phyloP scores from a whole-genome alignment of 2,888 invertebrate species.

The Andrena fulva region DNA sequence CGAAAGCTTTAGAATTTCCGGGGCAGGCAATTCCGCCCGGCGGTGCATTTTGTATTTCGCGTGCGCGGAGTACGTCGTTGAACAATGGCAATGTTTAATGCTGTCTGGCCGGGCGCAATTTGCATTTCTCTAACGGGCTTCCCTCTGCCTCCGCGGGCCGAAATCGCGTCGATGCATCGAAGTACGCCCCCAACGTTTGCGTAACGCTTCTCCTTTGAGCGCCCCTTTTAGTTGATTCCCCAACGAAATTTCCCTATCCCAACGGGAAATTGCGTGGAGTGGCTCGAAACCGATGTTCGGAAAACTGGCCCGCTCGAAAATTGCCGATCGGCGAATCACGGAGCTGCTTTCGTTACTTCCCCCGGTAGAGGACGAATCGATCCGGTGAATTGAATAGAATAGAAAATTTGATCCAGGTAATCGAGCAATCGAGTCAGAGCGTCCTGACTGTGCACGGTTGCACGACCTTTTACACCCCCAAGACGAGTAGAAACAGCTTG shows the following conservation, averaged over 20 bases:
- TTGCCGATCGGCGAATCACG: slow-evolving; percentile 2
- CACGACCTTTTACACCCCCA: not conserved
- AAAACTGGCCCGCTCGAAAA: slow-evolving; percentile 37
- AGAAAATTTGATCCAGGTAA: not conserved
- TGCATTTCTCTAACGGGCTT: slow-evolving; percentile 67
- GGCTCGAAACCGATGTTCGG: slow-evolving; percentile 14
- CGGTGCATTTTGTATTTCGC: slow-evolving; percentile 50
- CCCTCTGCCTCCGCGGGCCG: slow-evolving; percentile 40
- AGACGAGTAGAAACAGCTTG: not conserved
- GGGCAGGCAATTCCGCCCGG: slow-evolving; percentile 69
- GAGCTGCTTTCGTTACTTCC: slow-evolving; percentile 13
- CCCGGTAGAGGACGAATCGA: slow-evolving; percentile 3
- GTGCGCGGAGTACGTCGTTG: slow-evolving; percentile 35
- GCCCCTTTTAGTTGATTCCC: slow-evolving; percentile 53
- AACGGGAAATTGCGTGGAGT: slow-evolving; percentile 53
- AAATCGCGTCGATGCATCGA: slow-evolving; percentile 56
- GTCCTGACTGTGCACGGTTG: not conserved
- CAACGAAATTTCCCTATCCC: slow-evolving; percentile 31
- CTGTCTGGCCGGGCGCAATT: slow-evolving; percentile 69
- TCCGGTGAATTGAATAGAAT: slow-evolving; percentile 11
- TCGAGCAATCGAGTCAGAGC: not conserved
- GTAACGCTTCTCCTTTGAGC: slow-evolving; percentile 40
- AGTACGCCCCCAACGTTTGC: slow-evolving; percentile 44
- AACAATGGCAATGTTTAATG: slow-evolving; percentile 65
- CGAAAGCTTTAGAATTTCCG: slow-evolving; percentile 74